A percentile compares a stretch with the other conserved stretches of the same genome.
Conservation (phyloP, 2,888 invertebrate species). For the Eupelmus urozonus region DNA sequence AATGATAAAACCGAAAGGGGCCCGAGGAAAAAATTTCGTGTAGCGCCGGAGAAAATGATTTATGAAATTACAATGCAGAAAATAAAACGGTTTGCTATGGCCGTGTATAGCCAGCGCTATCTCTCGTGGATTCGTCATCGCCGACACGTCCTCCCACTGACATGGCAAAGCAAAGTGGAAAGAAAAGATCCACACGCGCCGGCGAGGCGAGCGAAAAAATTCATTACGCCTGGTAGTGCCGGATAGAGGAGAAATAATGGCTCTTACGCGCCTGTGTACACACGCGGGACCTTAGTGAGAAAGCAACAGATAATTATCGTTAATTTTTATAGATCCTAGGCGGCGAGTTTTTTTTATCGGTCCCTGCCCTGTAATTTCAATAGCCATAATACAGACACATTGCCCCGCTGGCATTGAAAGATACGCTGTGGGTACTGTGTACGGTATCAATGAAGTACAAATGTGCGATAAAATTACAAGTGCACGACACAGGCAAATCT, state of each 20-base stretch:
- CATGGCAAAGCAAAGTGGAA: constrained; percentile 23
- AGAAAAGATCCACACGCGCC: constrained; percentile 10
- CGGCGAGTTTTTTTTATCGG: constrained; percentile 39
- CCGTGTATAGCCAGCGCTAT: neutral
- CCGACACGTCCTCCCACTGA: constrained; percentile 38
- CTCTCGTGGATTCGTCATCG: constrained; percentile 38
- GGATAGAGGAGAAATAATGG: constrained; percentile 20
- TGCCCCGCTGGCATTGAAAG: constrained; percentile 21
- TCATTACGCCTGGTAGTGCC: constrained; percentile 9
- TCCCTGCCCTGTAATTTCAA: constrained; percentile 16
- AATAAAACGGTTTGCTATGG: neutral
- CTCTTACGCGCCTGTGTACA: neutral
- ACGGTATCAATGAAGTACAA: no score
- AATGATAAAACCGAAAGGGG: neutral
- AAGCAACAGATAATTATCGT: constrained; percentile 40
- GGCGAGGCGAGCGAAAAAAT: constrained; percentile 15
- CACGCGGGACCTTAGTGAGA: constrained; percentile 24
- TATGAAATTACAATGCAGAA: no score
- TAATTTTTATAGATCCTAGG: constrained; percentile 42
- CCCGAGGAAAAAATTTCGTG: no score
- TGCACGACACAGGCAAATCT: no score
- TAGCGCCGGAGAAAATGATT: no score
- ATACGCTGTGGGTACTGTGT: no score
- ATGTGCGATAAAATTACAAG: no score
- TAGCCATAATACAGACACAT: constrained; percentile 21